Percentiles rank a stretch among this genome's conserved stretches.
phyloP scores from a whole-genome alignment of 2,888 invertebrate species.

The Tetranychus truncatus region DNA sequence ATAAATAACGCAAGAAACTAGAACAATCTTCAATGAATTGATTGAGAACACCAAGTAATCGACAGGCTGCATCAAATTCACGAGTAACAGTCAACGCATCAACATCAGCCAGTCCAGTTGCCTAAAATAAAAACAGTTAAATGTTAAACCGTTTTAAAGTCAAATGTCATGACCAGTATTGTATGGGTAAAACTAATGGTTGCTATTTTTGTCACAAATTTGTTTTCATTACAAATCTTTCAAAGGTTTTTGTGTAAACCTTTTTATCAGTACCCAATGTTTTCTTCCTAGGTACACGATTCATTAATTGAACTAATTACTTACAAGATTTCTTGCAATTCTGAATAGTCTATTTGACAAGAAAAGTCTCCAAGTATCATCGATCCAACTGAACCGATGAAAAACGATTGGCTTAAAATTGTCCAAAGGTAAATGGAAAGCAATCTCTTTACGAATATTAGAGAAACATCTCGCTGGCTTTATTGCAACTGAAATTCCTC shows the following conservation, averaged over 20 bases:
- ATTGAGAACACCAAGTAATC: constrained; percentile 5
- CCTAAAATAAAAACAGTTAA: background rate
- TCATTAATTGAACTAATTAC: background rate
- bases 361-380: constrained; percentile 2
- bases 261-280: too few species aligned
- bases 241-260: too few species aligned
- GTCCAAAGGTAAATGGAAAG: constrained; percentile 4
- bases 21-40: background rate
- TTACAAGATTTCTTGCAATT: constrained; percentile 4
- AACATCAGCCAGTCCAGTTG: constrained; percentile 4
- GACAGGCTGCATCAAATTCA: background rate
- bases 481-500: background rate
- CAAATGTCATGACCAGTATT: background rate
- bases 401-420: background rate
- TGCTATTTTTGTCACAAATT: too few species aligned
- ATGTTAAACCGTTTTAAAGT: background rate
- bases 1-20: background rate
- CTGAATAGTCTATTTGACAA: background rate
- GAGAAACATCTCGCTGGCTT: constrained; percentile 6
- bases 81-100: background rate
- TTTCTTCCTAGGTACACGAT: background rate
- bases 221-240: background rate
- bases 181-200: background rate
- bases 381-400: background rate
- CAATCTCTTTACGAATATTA: background rate